Evolutionary conservation across 2,113 vertebrate species (phyloP), one percentile per base, ranked within the genome.

Genomic region (Azemiops feae): DNA sequence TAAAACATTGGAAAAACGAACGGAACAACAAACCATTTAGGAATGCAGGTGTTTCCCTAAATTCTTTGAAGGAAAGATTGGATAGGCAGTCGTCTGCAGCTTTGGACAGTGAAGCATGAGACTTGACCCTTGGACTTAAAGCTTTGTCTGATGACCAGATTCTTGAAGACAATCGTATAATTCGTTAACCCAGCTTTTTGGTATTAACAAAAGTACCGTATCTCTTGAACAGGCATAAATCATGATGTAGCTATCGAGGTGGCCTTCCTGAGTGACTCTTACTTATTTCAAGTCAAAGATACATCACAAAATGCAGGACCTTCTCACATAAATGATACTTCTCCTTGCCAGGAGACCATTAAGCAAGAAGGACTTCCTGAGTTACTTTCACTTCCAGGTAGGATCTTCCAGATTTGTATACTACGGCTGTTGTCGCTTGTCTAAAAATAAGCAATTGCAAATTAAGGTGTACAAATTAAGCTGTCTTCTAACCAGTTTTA

Each of bases 221-320:
- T 57, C 87, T 95, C 94, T 94, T 95, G 89, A 27, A 94, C 91
- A 99, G 99, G 98, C 53, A 96, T 99, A 93, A 99, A 99, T 95
- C 98, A 98, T 16, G 97, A 98, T 90, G 94, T 97, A 12, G 98
- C 99, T 9, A 95, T 99, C 1, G 98, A 99, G 91, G 97, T 98
- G 91, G 96, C 98, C 0, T 99, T 98, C 94, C 95, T 98, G 74
- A 98, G 98, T 0, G 97, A 98, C 86, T 98, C 96, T 93, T 92
- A 96, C 97, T 91, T 98, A 96, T 54, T 97, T 97, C 39, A 97
- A 95, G 23, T 94, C 93, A 92, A 93, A 91, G 95, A 96, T 57
- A 90, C 95, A 87, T 97, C 98, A 64, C 97, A 97, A 94, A 98
- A 98, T 95, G 96, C 95, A 0, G 96, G 98, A 74, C 86, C 98